Evolutionary conservation across 2,888 invertebrate species (phyloP), one percentile per base, ranked within the genome.

Genomic region (Actias luna): DNA sequence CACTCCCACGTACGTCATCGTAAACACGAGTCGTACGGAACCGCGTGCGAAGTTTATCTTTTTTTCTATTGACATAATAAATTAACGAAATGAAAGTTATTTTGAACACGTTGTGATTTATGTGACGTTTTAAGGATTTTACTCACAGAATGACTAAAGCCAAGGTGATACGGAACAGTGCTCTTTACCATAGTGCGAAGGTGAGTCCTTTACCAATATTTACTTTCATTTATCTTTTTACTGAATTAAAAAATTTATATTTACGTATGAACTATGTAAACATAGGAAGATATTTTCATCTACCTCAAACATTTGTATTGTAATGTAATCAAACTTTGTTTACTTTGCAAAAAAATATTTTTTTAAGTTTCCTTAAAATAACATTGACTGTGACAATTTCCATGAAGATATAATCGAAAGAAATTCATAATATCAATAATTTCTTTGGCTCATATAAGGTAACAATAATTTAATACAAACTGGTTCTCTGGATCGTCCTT

Each of bases 171-270:
- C 82, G 92, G 77, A 93, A 92, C 67, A 94, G 93, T 79, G 96
- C 96, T 70, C 93, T 96, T 65, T 96, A 94, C 85, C 96, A 96
- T 88, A 94, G 96, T 79, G 95, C 95, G 62, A 96, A 96, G 95
- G 96, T 96, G 83, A 92, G 91, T 78, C 78, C 75, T 75, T 72
- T 74, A 39, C 57, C 31, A 39, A 57, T 42, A 25, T 42, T 58
- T 58, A 29, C 58, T 42, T 66, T 72, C 64, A 61, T 63, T 67
- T 68, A 59, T 62, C 59, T 22, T 67, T 71, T 71, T 69, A 55
- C 68, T 73, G 60, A 70, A 69, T 73, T 46, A 74, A 71, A 71
- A 35, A 65, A 22, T 8, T 61, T 4, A 55, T 70, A 58, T 65
- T 63, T 55, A 22, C n/a, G 7, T 29, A n/a, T 55, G 16, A 27